Conservation (phyloP, 2,888 invertebrate species). For the Ophion costatus region DNA sequence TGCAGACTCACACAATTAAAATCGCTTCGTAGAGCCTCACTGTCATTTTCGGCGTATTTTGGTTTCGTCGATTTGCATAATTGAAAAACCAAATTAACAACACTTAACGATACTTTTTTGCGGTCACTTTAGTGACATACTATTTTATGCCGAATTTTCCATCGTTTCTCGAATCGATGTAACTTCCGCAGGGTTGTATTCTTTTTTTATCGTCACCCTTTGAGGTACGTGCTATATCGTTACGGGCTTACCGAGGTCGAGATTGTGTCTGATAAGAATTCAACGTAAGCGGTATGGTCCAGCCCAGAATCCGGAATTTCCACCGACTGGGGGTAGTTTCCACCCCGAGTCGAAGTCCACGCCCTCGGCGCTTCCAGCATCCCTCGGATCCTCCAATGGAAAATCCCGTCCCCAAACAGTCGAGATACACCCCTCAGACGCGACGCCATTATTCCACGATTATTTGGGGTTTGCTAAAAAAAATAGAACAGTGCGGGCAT, state of each 20-base stretch:
- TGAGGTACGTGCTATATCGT: neutral
- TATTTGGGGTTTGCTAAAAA: conserved; percentile 31
- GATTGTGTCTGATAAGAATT: conserved; percentile 69
- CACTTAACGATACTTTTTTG: neutral
- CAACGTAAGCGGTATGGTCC: conserved; percentile 57
- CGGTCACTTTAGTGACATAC: neutral
- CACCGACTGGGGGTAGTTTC: conserved; percentile 58
- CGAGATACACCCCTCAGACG: conserved; percentile 66
- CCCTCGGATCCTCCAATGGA: conserved; percentile 70
- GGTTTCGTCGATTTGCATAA: conserved; percentile 2
- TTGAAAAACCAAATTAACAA: neutral
- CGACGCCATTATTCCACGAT: conserved; percentile 67
- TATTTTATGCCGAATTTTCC: neutral
- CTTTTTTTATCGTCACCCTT: conserved; percentile 10
- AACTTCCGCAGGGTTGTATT: conserved; percentile 30
- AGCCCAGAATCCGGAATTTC: conserved; percentile 54
- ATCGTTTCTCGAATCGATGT: neutral
- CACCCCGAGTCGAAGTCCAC: conserved; percentile 65
- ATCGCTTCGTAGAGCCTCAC: conserved; percentile 7
- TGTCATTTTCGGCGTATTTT: conserved; percentile 46
- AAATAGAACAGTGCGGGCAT: neutral
- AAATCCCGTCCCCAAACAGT: conserved; percentile 32
- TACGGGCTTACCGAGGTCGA: conserved; percentile 47
- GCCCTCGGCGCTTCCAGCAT: conserved; percentile 65
- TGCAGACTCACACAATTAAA: conserved; percentile 19